Conservation (phyloP, 2,888 invertebrate genomes). For the Drosophila helvetica region DNA sequence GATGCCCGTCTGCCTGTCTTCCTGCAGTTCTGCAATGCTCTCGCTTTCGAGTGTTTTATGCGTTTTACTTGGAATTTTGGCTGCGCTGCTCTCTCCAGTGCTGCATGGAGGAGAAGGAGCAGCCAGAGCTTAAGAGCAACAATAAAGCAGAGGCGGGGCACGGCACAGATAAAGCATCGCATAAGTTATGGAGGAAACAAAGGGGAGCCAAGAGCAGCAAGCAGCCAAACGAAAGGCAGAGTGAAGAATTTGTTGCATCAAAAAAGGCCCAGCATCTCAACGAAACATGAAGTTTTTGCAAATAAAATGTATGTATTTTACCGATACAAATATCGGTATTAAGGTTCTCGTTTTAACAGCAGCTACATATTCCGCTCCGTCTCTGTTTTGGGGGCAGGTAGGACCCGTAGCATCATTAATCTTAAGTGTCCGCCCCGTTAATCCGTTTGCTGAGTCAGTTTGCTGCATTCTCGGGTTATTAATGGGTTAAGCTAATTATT, state of each 20-base stretch:
- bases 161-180: neutral
- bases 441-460: conserved; percentile 63
- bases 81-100: conserved; percentile 6
- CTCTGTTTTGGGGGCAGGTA: neutral
- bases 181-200: neutral
- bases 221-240: conserved; percentile 34
- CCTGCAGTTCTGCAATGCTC: conserved; percentile 12
- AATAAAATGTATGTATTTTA: neutral
- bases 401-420: neutral
- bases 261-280: neutral
- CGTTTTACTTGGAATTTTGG: conserved; percentile 56
- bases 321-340: neutral
- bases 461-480: conserved; percentile 56
- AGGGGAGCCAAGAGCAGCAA: conserved; percentile 24
- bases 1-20: conserved; percentile 17
- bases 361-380: neutral
- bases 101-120: neutral
- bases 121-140: conserved; percentile 48
- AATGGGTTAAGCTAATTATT: conserved; percentile 79
- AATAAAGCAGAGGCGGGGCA: neutral
- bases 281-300: neutral
- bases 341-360: neutral
- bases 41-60: conserved; percentile 43
- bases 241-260: neutral
- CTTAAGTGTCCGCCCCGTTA: conserved; percentile 1